These are phyloP conservation scores for Drosophila barbarae DNA, from an alignment of 2,888 invertebrate genomes.

Conservation along the genomic window DNA sequence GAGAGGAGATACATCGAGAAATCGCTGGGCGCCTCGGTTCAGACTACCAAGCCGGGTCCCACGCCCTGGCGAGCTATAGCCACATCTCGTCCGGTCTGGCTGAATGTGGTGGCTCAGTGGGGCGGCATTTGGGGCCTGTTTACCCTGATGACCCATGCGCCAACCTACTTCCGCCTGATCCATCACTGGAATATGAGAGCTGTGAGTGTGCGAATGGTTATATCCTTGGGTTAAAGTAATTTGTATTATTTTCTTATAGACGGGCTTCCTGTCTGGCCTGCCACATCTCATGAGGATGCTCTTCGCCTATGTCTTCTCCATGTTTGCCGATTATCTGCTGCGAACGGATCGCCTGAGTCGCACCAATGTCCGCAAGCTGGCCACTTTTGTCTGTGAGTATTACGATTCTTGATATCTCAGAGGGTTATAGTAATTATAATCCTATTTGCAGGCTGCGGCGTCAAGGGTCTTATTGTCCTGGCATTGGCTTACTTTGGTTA, in stretches of 20 bases:
- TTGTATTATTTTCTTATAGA: constrained; percentile 53
- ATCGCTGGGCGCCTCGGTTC: constrained; percentile 80
- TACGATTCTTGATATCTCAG: not conserved
- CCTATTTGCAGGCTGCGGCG: constrained; percentile 80
- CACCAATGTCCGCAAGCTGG: constrained; percentile 84
- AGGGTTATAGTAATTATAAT: not conserved
- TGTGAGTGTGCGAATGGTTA: constrained; percentile 80
- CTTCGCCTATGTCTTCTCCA: constrained; percentile 82
- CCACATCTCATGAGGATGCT: constrained; percentile 83
- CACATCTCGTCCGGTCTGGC: constrained; percentile 83
- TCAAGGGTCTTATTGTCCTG: constrained; percentile 84
- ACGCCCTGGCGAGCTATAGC: constrained; percentile 84
- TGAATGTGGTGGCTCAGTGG: constrained; percentile 84
- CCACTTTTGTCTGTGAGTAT: constrained; percentile 82
- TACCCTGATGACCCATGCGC: constrained; percentile 85
- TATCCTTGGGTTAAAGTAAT: not conserved
- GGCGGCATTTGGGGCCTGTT: constrained; percentile 86
- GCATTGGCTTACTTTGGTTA: constrained; percentile 84
- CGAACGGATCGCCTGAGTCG: constrained; percentile 82
- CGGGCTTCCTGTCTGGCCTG: constrained; percentile 83
- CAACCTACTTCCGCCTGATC: constrained; percentile 85
- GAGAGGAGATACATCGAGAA: constrained; percentile 83
- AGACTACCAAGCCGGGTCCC: constrained; percentile 67
- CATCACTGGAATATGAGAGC: constrained; percentile 85
- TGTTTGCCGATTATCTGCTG: constrained; percentile 83